Conservation (phyloP, 2,113 vertebrate species). For the Callopanchax toddi region DNA sequence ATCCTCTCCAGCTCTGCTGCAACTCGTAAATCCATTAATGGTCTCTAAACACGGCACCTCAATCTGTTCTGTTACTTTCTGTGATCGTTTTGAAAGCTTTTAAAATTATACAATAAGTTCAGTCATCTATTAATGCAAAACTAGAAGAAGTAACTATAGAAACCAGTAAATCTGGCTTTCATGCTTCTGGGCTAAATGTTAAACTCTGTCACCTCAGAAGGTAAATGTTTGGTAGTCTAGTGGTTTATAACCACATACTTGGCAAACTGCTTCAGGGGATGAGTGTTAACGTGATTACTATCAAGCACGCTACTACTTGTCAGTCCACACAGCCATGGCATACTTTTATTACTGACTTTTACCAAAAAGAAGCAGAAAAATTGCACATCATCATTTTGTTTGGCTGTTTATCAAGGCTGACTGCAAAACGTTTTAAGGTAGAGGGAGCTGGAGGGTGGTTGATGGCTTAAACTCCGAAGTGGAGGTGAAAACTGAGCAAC, state of each 20-base stretch:
- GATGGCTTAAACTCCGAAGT: too few species aligned
- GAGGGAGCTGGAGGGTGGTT: too few species aligned
- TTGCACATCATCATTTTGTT: too few species aligned
- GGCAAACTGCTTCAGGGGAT: neutral
- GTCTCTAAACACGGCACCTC: neutral
- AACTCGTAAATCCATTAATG: neutral
- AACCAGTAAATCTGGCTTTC: neutral
- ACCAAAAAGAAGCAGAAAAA: too few species aligned
- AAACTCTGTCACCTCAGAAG: neutral
- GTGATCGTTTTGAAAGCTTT: too few species aligned
- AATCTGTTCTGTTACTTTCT: too few species aligned
- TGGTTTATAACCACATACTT: neutral
- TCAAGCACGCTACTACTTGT: neutral
- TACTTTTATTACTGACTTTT: too few species aligned
- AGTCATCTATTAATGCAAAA: neutral
- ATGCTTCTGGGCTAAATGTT: neutral
- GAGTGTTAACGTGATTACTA: neutral
- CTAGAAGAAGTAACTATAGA: neutral
- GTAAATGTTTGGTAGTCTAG: neutral
- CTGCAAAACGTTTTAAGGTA: too few species aligned
- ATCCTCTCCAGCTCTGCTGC: neutral
- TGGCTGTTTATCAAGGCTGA: too few species aligned
- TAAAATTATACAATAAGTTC: constrained; percentile 1
- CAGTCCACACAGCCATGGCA: neutral
- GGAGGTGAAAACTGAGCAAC: too few species aligned